Conservation (phyloP, 2,113 vertebrate species). For the Clupea harengus region DNA sequence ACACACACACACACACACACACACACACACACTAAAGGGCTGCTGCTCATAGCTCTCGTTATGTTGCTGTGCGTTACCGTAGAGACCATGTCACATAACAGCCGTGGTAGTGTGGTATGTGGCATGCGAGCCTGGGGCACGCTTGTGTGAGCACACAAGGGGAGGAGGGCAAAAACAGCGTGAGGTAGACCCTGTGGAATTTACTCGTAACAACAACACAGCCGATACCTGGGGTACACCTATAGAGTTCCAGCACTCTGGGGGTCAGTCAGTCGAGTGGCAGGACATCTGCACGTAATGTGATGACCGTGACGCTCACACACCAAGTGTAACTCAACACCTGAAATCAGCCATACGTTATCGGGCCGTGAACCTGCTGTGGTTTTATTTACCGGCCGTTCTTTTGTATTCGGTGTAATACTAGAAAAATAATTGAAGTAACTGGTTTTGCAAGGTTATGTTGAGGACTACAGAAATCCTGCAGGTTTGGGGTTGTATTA, state of each 20-base stretch:
- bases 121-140: conserved; percentile 16
- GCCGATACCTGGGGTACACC: conserved; percentile 8
- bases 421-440: background rate
- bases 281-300: background rate
- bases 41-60: background rate
- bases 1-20: background rate
- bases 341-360: background rate
- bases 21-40: background rate
- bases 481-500: background rate
- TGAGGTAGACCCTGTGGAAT: conserved; percentile 43
- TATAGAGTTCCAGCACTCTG: conserved; percentile 27
- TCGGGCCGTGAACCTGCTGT: background rate
- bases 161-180: conserved; percentile 16
- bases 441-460: background rate
- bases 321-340: background rate
- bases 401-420: background rate
- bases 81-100: conserved; percentile 18
- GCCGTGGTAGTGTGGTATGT: conserved; percentile 30
- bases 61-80: conserved; percentile 25
- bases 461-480: background rate
- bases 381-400: background rate
- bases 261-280: background rate
- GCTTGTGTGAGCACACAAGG: conserved; percentile 21
- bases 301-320: background rate
- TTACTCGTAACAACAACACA: conserved; percentile 40